phyloP scores from a whole-genome alignment of 2,113 vertebrate genomes.

The Laticauda colubrina region DNA sequence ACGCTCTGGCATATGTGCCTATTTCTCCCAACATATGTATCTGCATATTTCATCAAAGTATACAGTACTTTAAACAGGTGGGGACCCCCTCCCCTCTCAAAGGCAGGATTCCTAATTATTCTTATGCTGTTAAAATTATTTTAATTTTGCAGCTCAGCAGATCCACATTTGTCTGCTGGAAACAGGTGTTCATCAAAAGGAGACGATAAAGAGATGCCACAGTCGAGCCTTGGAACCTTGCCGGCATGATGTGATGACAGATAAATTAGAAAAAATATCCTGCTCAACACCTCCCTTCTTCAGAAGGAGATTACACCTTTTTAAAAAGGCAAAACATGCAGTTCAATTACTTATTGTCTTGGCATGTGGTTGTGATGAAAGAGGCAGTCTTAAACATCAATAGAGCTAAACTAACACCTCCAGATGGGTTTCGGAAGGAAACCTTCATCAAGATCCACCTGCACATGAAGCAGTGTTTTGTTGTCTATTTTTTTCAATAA shows the following conservation, averaged over 20 bases:
- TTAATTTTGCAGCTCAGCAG: conserved; percentile 80
- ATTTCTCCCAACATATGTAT: conserved; percentile 35
- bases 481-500: conserved; percentile 27
- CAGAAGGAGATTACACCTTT: conserved; percentile 84
- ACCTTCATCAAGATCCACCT: conserved; percentile 75
- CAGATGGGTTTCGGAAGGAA: conserved; percentile 75
- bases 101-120: conserved; percentile 83
- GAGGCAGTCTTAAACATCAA: conserved; percentile 73
- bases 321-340: conserved; percentile 76
- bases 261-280: conserved; percentile 80
- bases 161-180: conserved; percentile 79
- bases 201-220: conserved; percentile 68
- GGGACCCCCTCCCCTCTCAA: conserved; percentile 65
- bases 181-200: conserved; percentile 91
- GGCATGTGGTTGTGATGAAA: conserved; percentile 76
- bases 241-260: conserved; percentile 71
- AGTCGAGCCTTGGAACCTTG: conserved; percentile 69
- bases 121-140: conserved; percentile 85
- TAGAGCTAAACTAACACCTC: conserved; percentile 78
- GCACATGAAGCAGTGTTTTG: conserved; percentile 73
- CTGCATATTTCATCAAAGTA: conserved; percentile 28
- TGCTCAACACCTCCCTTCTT: conserved; percentile 80
- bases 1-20: conserved; percentile 18
- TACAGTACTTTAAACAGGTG: conserved; percentile 85
- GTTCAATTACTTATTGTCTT: conserved; percentile 80